phyloP scores from a whole-genome alignment of 2,888 invertebrate genomes.

The Melieria omissa region DNA sequence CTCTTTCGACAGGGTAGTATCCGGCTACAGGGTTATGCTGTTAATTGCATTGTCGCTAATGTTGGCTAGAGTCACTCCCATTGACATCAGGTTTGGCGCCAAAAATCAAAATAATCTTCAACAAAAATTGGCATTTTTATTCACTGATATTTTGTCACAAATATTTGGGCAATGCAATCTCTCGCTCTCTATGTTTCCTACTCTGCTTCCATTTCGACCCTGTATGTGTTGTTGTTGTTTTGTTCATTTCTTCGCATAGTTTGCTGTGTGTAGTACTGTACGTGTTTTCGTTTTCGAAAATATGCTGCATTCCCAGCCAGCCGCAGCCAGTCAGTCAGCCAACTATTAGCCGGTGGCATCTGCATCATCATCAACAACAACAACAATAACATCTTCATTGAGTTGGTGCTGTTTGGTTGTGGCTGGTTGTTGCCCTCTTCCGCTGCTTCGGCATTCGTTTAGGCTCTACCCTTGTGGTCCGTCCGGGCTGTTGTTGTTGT shows the following conservation, averaged over 20 bases:
- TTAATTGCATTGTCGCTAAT: no score
- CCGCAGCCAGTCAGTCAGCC: no score
- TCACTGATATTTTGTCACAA: neutral
- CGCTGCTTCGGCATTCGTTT: neutral
- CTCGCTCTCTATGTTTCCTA: no score
- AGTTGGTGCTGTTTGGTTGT: neutral
- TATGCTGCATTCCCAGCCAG: constrained; percentile 38
- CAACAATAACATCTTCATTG: neutral
- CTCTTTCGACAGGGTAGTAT: no score
- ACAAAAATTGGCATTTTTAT: neutral
- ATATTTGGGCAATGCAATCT: no score
- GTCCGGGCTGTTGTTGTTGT: no score
- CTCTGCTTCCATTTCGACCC: no score
- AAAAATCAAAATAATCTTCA: no score
- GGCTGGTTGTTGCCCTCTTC: neutral
- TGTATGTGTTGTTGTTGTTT: constrained; percentile 22
- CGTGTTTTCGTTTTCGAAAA: constrained; percentile 36
- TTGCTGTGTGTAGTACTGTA: constrained; percentile 49
- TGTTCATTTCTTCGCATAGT: constrained; percentile 41
- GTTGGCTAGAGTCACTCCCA: no score
- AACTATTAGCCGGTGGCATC: neutral
- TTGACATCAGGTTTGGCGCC: no score
- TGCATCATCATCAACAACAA: no score
- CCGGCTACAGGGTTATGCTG: no score
- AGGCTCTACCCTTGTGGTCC: neutral